Percentiles rank a stretch among this genome's conserved stretches.
These are phyloP conservation scores for Meghimatium bilineatum DNA, from an alignment of 2,888 invertebrate genomes.

Conservation along the genomic window DNA sequence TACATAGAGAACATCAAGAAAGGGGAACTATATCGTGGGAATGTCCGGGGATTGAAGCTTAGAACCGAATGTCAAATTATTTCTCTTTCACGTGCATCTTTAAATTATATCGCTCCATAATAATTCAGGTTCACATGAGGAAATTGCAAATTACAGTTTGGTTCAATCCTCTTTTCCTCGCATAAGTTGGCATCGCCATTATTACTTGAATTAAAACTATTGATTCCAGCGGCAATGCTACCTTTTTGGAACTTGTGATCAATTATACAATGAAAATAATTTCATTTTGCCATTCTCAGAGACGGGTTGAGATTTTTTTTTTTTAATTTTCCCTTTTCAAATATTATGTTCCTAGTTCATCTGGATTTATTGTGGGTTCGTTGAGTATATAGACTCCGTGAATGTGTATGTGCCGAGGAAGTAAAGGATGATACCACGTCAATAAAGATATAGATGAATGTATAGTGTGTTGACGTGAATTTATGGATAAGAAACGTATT, in stretches of 20 bases:
- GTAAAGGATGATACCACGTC: background rate
- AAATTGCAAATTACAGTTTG: constrained; percentile 27
- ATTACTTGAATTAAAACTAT: constrained; percentile 34
- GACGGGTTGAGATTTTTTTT: background rate
- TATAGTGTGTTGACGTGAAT: background rate
- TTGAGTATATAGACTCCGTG: background rate
- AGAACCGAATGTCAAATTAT: background rate
- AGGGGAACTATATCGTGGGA: too few species aligned
- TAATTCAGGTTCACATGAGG: constrained; percentile 15
- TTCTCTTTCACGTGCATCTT: background rate
- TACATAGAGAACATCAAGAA: background rate
- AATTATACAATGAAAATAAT: constrained; percentile 21
- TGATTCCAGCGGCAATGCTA: background rate
- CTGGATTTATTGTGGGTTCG: background rate
- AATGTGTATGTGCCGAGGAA: background rate
- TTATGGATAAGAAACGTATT: background rate
- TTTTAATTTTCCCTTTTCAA: background rate
- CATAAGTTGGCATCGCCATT: constrained; percentile 22
- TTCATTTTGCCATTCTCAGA: constrained; percentile 25
- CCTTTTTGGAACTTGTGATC: constrained; percentile 22
- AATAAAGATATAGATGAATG: background rate
- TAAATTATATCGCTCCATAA: background rate
- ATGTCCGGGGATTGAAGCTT: background rate
- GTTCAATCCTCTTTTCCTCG: constrained; percentile 29
- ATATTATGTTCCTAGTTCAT: background rate